Percentiles rank a stretch among this genome's conserved stretches.
Evolutionary conservation across 2,113 vertebrate species (phyloP).

Genomic region (Brachypteracias leptosomus): DNA sequence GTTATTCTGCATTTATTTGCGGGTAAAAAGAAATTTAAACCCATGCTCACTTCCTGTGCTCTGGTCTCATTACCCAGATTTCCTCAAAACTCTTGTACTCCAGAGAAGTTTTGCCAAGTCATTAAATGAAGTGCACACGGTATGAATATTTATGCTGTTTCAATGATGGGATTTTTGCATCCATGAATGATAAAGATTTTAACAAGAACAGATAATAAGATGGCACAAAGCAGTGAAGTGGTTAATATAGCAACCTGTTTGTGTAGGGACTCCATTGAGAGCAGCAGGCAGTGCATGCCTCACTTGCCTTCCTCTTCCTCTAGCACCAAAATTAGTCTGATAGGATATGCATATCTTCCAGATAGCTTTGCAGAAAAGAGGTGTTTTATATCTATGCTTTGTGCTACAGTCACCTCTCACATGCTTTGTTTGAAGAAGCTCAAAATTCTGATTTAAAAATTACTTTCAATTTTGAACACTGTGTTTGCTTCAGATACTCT

Average conservation of each 20-base stretch:
- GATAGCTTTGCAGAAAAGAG: constrained; percentile 15
- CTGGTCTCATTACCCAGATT: constrained; percentile 71
- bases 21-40: constrained; percentile 61
- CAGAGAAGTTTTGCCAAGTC: constrained; percentile 73
- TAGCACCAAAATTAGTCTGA: constrained; percentile 17
- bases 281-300: constrained; percentile 9
- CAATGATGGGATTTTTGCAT: constrained; percentile 73
- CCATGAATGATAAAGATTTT: constrained; percentile 78
- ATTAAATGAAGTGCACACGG: constrained; percentile 68
- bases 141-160: constrained; percentile 81
- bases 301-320: not conserved
- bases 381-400: constrained; percentile 5
- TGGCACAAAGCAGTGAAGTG: constrained; percentile 62
- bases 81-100: constrained; percentile 65
- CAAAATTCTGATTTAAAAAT: not conserved
- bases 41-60: constrained; percentile 37
- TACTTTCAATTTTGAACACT: not conserved
- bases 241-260: constrained; percentile 46
- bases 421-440: not conserved
- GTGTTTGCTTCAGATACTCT: not conserved
- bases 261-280: constrained; percentile 40
- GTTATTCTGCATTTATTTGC: constrained; percentile 64
- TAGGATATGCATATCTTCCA: not conserved
- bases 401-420: not conserved
- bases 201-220: constrained; percentile 75